A percentile compares a stretch with the other conserved stretches of the same genome.
Evolutionary conservation across 2,113 vertebrate species (phyloP).

Genomic region (Nettapus auritus): DNA sequence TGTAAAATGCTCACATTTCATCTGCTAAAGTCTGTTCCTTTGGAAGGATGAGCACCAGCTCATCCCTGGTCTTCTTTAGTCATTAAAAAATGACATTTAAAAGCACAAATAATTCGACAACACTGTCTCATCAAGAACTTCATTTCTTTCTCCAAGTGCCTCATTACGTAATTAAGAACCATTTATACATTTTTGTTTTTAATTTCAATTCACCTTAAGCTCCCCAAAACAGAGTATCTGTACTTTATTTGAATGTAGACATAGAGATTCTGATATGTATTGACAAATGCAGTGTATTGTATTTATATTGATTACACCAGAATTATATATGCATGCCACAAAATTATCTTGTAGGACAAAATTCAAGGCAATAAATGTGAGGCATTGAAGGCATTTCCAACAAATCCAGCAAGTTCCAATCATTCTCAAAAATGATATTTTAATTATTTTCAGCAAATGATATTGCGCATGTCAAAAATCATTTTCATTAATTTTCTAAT

Average conservation of each 20-base stretch:
- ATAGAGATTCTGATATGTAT: background rate
- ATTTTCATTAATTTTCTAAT: slow-evolving; percentile 36
- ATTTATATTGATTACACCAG: background rate
- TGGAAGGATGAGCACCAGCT: background rate
- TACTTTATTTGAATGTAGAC: background rate
- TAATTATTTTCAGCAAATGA: background rate
- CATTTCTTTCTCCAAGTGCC: background rate
- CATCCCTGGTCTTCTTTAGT: background rate
- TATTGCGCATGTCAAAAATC: background rate
- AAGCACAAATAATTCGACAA: background rate
- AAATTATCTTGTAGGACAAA: background rate
- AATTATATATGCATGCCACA: background rate
- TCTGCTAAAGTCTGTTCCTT: background rate
- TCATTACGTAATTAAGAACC: background rate
- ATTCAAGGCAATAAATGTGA: slow-evolving; percentile 5
- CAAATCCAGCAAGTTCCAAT: background rate
- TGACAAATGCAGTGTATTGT: background rate
- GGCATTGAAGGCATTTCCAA: background rate
- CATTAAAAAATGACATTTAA: background rate
- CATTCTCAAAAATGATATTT: background rate
- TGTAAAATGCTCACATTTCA: background rate
- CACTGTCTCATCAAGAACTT: background rate
- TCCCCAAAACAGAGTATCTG: background rate
- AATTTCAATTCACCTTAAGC: background rate
- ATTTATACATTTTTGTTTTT: background rate